These are phyloP conservation scores for Bufotes viridis DNA, from an alignment of 2,797 vertebrate species.

Conservation along the genomic window DNA sequence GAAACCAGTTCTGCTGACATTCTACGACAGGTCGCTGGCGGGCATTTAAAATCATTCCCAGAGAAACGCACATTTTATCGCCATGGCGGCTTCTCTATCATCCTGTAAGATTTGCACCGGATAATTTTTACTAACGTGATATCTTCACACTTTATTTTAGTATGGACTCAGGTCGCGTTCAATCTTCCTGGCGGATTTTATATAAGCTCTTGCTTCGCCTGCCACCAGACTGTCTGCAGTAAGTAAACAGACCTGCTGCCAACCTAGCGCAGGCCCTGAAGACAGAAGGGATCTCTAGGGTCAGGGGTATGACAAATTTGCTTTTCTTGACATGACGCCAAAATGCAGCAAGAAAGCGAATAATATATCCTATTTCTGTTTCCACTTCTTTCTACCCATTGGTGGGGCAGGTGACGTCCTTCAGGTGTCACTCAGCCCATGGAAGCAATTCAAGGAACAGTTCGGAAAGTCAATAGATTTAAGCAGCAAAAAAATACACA, in stretches of 20 bases:
- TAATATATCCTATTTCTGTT: background rate
- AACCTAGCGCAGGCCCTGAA: background rate
- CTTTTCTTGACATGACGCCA: background rate
- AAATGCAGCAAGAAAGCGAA: background rate
- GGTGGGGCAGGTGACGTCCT: background rate
- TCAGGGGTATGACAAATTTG: background rate
- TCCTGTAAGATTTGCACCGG: background rate
- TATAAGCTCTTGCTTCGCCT: background rate
- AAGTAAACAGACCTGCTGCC: background rate
- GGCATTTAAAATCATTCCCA: too few relatives aligned
- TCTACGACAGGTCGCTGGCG: too few relatives aligned
- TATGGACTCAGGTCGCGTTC: background rate
- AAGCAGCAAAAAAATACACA: background rate
- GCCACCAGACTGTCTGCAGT: too few relatives aligned
- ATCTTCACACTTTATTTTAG: slow-evolving; percentile 12
- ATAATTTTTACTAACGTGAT: background rate
- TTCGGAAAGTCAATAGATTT: background rate
- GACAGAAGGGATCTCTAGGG: background rate
- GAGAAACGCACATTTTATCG: background rate
- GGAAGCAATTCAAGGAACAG: background rate
- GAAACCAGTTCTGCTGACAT: too few relatives aligned
- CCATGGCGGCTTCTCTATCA: background rate
- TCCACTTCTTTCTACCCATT: background rate
- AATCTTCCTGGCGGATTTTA: background rate
- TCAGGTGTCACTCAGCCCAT: background rate